These are phyloP conservation scores for Hippocampus kuda DNA, from an alignment of 2,797 vertebrate genomes.

Conservation along the genomic window DNA sequence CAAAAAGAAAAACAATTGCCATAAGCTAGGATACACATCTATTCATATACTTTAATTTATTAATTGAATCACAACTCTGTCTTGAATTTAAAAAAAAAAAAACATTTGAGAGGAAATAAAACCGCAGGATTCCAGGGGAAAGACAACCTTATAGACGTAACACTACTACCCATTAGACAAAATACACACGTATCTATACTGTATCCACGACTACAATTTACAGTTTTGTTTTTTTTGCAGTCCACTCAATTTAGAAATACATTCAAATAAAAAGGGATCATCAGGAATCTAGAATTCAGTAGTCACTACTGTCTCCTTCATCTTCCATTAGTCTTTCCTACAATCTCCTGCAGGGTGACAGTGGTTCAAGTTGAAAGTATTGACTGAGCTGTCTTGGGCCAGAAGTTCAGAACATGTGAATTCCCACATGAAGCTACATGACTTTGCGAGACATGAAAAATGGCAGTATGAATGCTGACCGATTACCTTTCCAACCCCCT, in stretches of 20 bases:
- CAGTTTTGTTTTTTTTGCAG: background rate
- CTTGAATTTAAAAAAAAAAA: too few species aligned
- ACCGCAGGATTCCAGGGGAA: background rate
- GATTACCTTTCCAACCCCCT: background rate
- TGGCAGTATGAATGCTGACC: background rate
- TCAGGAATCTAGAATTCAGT: background rate
- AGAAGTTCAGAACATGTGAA: background rate
- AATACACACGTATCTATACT: too few species aligned
- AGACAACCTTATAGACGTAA: too few species aligned
- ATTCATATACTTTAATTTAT: too few species aligned
- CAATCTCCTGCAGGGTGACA: background rate
- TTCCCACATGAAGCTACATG: background rate
- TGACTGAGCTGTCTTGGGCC: constrained; percentile 1
- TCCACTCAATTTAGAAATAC: background rate
- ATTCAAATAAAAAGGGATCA: background rate
- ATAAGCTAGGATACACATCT: too few species aligned
- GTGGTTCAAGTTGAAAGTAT: constrained; percentile 1
- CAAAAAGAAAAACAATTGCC: too few species aligned
- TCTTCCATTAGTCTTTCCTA: background rate
- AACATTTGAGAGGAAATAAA: too few species aligned
- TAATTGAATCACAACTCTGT: too few species aligned
- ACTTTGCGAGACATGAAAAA: background rate
- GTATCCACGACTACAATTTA: too few species aligned
- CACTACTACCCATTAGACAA: background rate
- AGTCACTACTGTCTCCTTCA: background rate